Conservation (phyloP, 1,140 invertebrate genomes). For the Yoshiicerus persimilis region DNA sequence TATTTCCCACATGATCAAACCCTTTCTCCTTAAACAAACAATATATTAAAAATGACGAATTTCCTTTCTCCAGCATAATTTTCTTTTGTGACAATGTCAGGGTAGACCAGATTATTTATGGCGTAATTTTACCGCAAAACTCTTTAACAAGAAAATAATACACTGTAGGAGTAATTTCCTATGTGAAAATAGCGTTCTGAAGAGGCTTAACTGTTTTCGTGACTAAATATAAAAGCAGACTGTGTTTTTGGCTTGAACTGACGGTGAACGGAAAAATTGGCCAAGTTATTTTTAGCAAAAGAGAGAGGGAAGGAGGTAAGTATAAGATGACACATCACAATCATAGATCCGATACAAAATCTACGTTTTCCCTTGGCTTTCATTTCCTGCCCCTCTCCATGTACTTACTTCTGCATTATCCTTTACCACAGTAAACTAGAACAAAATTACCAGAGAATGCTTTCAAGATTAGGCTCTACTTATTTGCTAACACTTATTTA, state of each 20-base stretch:
- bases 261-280: neutral
- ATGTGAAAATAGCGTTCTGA: neutral
- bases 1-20: neutral
- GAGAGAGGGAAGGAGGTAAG: neutral
- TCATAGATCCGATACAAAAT: neutral
- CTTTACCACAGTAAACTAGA: neutral
- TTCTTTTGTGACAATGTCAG: no score
- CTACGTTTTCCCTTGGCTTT: neutral
- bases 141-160: neutral
- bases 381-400: neutral
- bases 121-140: no score
- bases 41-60: no score
- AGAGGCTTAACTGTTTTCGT: neutral
- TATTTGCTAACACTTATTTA: neutral
- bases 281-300: neutral
- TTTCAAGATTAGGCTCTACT: neutral
- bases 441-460: neutral
- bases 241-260: neutral
- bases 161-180: neutral
- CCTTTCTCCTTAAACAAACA: neutral
- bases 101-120: no score
- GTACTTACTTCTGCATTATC: neutral
- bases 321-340: neutral
- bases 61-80: no score
- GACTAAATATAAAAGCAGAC: neutral